These are phyloP conservation scores for Xenopus tropicalis DNA, from an alignment of 2,113 vertebrate species.

Conservation along the genomic window UCB_Xtro_10.0 CM004446.2:6688001-6688500, in stretches of 20 bases:
- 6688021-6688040: too few relatives aligned
- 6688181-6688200: background rate
- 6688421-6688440: slow-evolving; percentile 56
- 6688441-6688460: slow-evolving; percentile 79
- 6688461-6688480: slow-evolving; percentile 91
- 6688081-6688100: too few relatives aligned
- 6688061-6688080: too few relatives aligned
- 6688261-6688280: background rate
- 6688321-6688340: background rate
- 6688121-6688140: background rate
- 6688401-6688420: background rate
- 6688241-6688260: background rate
- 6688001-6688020: too few relatives aligned
- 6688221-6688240: too few relatives aligned
- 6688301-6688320: background rate
- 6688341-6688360: background rate
- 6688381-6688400: too few relatives aligned
- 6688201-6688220: too few relatives aligned
- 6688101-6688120: too few relatives aligned
- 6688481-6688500: slow-evolving; percentile 82
- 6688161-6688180: background rate
- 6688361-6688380: background rate
- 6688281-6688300: background rate
- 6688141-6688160: background rate
- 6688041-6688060: too few relatives aligned